These are phyloP conservation scores for Cotesia congregata DNA, from an alignment of 2,888 invertebrate species.

Conservation along the genomic window DNA sequence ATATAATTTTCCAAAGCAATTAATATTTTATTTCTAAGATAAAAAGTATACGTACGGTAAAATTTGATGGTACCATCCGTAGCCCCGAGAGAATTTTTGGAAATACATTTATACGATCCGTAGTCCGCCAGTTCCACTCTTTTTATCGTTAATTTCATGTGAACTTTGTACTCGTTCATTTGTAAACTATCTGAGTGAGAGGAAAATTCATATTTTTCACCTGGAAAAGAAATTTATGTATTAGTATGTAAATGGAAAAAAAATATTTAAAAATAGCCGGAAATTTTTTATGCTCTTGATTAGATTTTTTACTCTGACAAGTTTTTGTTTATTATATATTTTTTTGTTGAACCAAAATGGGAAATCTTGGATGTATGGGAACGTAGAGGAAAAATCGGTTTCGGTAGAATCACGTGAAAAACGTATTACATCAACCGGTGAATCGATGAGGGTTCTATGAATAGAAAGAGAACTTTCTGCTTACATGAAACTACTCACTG, in stretches of 20 bases:
- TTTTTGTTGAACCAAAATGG: conserved; percentile 8
- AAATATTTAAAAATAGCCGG: neutral
- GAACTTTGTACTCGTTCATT: conserved; percentile 79
- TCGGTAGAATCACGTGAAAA: conserved; percentile 7
- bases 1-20: neutral
- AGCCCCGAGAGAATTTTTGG: conserved; percentile 81
- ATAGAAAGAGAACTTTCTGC: neutral
- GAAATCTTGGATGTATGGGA: neutral
- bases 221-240: conserved; percentile 38
- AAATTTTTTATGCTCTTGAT: neutral
- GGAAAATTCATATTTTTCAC: conserved; percentile 73
- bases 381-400: neutral
- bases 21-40: neutral
- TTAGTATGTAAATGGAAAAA: conserved; percentile 1
- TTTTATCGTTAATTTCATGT: conserved; percentile 80
- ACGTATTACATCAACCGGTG: neutral
- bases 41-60: conserved; percentile 75
- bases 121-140: conserved; percentile 76
- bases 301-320: neutral
- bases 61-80: conserved; percentile 82
- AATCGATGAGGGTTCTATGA: neutral
- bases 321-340: conserved; percentile 4
- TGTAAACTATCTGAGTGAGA: conserved; percentile 70
- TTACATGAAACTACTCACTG: conserved; percentile 12
- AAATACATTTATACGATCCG: conserved; percentile 81